phyloP scores from a whole-genome alignment of 2,888 invertebrate genomes.

The Abscondita cerata region DNA sequence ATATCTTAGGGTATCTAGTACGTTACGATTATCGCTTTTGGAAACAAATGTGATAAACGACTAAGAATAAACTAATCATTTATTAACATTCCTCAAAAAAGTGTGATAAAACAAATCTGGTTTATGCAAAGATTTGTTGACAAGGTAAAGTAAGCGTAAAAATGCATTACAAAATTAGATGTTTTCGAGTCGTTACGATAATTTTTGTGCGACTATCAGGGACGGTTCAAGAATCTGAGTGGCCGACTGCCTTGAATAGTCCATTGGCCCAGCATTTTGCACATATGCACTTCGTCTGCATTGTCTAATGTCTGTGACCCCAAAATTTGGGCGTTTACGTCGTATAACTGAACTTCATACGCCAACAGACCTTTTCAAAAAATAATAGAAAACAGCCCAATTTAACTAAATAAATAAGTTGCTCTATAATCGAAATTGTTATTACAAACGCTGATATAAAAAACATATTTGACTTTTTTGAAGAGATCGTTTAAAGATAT shows the following conservation, averaged over 20 bases:
- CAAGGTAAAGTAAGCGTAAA: conserved; percentile 14
- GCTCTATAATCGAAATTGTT: no score
- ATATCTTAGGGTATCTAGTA: no score
- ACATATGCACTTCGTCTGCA: conserved; percentile 57
- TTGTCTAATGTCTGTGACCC: conserved; percentile 58
- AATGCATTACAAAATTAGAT: conserved; percentile 30
- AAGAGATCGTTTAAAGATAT: no score
- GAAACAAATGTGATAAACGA: no score
- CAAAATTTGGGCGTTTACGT: conserved; percentile 56
- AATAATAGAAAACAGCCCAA: no score
- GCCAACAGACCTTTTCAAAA: conserved; percentile 7
- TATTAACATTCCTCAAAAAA: conserved; percentile 16
- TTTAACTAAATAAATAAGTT: no score
- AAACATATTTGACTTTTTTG: no score
- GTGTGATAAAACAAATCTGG: conserved; percentile 18
- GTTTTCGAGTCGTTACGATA: conserved; percentile 27
- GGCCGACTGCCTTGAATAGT: conserved; percentile 57
- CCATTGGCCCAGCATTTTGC: conserved; percentile 58
- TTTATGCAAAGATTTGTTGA: conserved; percentile 14
- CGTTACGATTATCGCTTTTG: no score
- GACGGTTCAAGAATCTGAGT: conserved; percentile 47
- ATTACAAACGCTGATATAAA: no score
- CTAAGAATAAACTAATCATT: no score
- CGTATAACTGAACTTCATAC: conserved; percentile 32
- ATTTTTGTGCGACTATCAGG: conserved; percentile 30